Percentiles rank a stretch among this genome's conserved stretches.
Evolutionary conservation across 2,888 invertebrate genomes (phyloP).

Genomic region (Schizotus pectinicornis): DNA sequence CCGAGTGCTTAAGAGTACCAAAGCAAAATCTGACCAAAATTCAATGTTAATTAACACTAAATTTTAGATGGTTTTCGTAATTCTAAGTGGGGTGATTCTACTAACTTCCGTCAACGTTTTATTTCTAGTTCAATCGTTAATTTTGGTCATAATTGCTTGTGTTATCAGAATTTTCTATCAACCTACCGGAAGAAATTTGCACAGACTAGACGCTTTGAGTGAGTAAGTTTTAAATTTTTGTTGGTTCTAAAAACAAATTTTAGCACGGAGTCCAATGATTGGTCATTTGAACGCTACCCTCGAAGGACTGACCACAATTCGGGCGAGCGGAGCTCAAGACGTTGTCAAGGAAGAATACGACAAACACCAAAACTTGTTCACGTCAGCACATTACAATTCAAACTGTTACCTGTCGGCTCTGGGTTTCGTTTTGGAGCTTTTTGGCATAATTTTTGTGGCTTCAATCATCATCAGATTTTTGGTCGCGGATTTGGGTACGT

Average conservation of each 20-base stretch:
- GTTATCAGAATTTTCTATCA: constrained; percentile 29
- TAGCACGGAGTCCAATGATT: constrained; percentile 15
- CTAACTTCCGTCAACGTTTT: constrained; percentile 32
- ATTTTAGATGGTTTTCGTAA: constrained; percentile 30
- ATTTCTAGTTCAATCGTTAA: constrained; percentile 28
- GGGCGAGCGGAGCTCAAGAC: constrained; percentile 64
- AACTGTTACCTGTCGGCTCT: constrained; percentile 38
- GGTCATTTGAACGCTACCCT: constrained; percentile 47
- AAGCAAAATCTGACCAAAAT: too few relatives aligned
- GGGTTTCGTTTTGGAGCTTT: constrained; percentile 40
- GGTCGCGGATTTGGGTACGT: constrained; percentile 11
- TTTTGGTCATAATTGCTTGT: constrained; percentile 27
- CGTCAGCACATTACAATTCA: constrained; percentile 44
- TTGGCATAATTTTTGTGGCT: constrained; percentile 34
- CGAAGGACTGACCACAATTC: constrained; percentile 45
- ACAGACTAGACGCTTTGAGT: constrained; percentile 36
- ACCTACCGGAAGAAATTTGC: constrained; percentile 35
- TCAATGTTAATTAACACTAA: not conserved
- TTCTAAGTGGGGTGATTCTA: constrained; percentile 24
- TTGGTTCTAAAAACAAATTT: not conserved
- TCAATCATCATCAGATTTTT: constrained; percentile 42
- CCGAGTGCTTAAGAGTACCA: too few relatives aligned
- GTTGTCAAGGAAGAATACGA: constrained; percentile 67
- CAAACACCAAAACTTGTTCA: constrained; percentile 60
- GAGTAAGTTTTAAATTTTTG: constrained; percentile 2